Base-by-base conservation (phyloP, 1,140 invertebrate genomes). In the Procambarus clarkii region DNA sequence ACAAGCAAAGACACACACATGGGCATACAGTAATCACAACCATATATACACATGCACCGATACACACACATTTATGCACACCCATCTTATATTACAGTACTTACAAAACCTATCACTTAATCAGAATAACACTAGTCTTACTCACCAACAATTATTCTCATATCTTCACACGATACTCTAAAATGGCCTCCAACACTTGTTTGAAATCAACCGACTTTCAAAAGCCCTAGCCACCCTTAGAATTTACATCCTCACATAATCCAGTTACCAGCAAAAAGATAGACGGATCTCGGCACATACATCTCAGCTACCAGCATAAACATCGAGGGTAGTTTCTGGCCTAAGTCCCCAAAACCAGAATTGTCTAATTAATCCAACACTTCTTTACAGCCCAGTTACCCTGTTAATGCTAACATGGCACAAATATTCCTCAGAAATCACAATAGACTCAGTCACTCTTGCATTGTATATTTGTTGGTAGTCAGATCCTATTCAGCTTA, bases 401-500 rank as follows among this genome's bases (percentile, higher is more conserved):
- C 64, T 21, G 64, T n/a, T 54, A 5, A 69, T 69, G n/a, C 69
- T 74, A 74, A 74, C 69, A 74, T 74, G 69, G 69, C 69, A 74
- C 69, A 7, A 21, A 34, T 74, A 34, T 8, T 7, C 69, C 69
- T 74, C 24, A 74, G n/a, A 34, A 34, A 34, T 7, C 7, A 24
- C 69, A 21, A 74, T 11, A 74, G 24, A 24, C 69, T 34, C 69
- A 74, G 24, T 34, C 69, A 58, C n/a, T 81, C 79, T 24, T 34
- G 18, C 78, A 79, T 3, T 79, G 9, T 13, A 11, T 50, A 58
- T 81, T 81, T 81, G 48, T 58, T 81, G 79, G 54, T 54, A 54
- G 79, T 81, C 79, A 54, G 79, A 81, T 81, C 79, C 48, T 81
- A 48, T 54, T 50, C 24, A 54, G 48, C n/a, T 81, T 81, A 80